Percentiles rank a stretch among this genome's conserved stretches.
Evolutionary conservation across 1,140 invertebrate genomes (phyloP).

Genomic region (Zaprionus africanus): DNA sequence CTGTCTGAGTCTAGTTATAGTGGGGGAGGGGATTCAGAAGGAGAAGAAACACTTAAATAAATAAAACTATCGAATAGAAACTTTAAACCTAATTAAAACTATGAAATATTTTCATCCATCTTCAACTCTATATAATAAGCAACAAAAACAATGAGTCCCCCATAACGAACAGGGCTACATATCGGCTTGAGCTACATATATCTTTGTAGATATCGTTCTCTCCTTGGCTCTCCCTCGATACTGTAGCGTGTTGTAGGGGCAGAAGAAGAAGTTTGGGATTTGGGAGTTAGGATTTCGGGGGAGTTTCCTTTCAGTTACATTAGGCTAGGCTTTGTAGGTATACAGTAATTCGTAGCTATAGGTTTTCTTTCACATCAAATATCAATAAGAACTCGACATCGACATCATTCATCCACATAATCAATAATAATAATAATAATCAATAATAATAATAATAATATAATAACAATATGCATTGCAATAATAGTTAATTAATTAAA

Average conservation of each 20-base stretch:
- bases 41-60: constrained; percentile 75
- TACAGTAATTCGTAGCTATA: constrained; percentile 68
- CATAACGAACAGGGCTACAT: constrained; percentile 23
- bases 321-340: constrained; percentile 67
- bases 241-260: background rate
- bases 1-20: constrained; percentile 19
- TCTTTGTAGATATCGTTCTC: background rate
- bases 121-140: constrained; percentile 75
- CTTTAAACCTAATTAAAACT: constrained; percentile 64
- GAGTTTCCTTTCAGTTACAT: constrained; percentile 58
- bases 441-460: constrained; percentile 67
- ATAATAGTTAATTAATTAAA: constrained; percentile 59
- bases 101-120: constrained; percentile 65
- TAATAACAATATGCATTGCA: constrained; percentile 75
- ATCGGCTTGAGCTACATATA: background rate
- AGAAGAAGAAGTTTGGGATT: constrained; percentile 15
- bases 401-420: constrained; percentile 34
- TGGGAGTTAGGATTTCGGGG: constrained; percentile 9
- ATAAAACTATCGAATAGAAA: constrained; percentile 59
- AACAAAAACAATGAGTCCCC: constrained; percentile 78
- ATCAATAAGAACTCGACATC: constrained; percentile 69
- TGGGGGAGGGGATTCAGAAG: constrained; percentile 43
- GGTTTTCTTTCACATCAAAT: constrained; percentile 52
- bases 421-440: constrained; percentile 44
- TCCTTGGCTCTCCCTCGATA: background rate